Percentiles rank a stretch among this genome's conserved stretches.
phyloP scores from a whole-genome alignment of 2,888 invertebrate genomes.

The Lasioglossum oenotherae region DNA sequence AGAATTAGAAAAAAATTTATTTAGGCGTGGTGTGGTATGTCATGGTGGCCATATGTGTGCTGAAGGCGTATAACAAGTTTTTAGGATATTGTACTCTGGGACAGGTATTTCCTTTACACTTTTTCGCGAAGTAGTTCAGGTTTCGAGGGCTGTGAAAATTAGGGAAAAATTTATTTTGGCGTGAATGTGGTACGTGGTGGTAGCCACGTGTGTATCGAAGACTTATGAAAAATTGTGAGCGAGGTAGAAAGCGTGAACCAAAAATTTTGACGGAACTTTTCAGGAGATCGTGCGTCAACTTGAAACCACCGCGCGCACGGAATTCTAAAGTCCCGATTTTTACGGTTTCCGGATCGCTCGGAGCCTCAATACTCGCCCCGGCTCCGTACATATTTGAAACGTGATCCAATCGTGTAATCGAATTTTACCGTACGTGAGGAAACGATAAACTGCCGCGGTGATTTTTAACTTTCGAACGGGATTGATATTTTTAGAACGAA shows the following conservation, averaged over 20 bases:
- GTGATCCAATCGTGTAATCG: constrained; percentile 3
- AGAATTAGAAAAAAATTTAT: not conserved
- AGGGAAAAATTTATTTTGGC: not conserved
- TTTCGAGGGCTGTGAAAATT: no score
- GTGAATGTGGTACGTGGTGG: no score
- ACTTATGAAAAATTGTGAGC: not conserved
- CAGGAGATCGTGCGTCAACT: not conserved
- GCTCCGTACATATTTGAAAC: not conserved
- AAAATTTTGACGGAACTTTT: constrained; percentile 1
- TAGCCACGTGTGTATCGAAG: no score
- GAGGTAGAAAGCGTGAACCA: not conserved
- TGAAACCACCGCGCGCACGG: not conserved
- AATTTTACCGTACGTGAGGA: constrained; percentile 19
- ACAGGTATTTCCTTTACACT: no score
- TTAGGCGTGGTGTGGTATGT: not conserved
- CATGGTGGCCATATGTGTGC: no score
- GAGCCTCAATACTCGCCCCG: not conserved
- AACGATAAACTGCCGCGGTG: not conserved
- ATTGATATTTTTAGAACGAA: constrained; percentile 5
- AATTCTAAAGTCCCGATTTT: not conserved
- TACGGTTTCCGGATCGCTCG: not conserved
- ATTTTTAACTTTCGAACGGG: constrained; percentile 1
- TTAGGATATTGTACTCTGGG: no score
- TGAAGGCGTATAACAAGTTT: no score
- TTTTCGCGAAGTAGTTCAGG: no score